Evolutionary conservation across 2,888 invertebrate species (phyloP).

Genomic region (Orgyia antiqua): DNA sequence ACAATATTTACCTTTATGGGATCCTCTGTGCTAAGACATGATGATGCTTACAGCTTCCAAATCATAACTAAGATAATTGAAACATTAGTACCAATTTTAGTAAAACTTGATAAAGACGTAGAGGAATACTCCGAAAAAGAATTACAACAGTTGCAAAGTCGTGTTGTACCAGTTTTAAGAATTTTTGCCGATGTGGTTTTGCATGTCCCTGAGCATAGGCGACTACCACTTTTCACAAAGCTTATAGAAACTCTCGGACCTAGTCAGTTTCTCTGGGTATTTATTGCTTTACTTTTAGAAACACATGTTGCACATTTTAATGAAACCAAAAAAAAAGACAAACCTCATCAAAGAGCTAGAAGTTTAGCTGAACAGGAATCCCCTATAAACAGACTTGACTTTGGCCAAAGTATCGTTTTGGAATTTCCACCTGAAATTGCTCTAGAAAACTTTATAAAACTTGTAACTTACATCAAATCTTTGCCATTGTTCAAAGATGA

Average conservation of each 20-base stretch:
- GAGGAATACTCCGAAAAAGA: constrained; percentile 53
- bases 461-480: constrained; percentile 81
- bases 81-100: constrained; percentile 91
- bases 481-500: constrained; percentile 82
- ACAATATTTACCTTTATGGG: constrained; percentile 99
- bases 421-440: constrained; percentile 82
- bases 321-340: constrained; percentile 62
- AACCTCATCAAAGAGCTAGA: constrained; percentile 25
- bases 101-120: constrained; percentile 66
- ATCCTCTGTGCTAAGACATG: constrained; percentile 92
- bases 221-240: constrained; percentile 87
- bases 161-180: constrained; percentile 83
- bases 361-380: constrained; percentile 62
- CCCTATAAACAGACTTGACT: constrained; percentile 79
- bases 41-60: constrained; percentile 96
- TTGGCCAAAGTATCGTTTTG: constrained; percentile 81
- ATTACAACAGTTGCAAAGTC: constrained; percentile 57
- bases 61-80: constrained; percentile 94
- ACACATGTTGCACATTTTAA: constrained; percentile 80
- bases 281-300: constrained; percentile 84
- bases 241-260: constrained; percentile 85
- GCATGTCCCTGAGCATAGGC: constrained; percentile 95
- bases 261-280: constrained; percentile 83
- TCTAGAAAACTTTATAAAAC: constrained; percentile 81
- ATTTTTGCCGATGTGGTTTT: constrained; percentile 94